Percentiles rank a stretch among this genome's conserved stretches.
Conservation (phyloP, 2,113 vertebrate species). For the Hypanus sabinus region DNA sequence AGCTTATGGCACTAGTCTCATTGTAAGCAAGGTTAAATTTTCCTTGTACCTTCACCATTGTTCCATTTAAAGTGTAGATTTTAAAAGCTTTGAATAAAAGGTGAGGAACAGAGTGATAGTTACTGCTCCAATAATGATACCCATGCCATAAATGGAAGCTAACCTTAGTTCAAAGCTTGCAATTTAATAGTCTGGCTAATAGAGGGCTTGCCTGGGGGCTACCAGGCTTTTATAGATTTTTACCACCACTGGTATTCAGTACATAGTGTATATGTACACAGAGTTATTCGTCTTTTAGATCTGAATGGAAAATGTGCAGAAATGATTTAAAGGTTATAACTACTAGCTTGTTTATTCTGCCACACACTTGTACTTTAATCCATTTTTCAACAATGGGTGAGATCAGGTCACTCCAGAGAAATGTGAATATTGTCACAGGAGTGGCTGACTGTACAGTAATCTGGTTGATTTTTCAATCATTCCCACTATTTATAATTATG, state of each 20-base stretch:
- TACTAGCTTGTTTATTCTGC: background rate
- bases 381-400: background rate
- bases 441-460: background rate
- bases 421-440: background rate
- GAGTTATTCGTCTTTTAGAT: background rate
- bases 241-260: background rate
- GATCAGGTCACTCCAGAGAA: background rate
- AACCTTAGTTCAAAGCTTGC: background rate
- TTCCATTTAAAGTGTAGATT: background rate
- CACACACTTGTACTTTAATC: background rate
- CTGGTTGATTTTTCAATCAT: background rate
- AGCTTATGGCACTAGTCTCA: background rate
- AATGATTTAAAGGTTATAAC: background rate
- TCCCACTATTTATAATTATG: background rate
- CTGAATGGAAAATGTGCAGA: background rate
- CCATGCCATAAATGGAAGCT: background rate
- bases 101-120: background rate
- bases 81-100: background rate
- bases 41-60: background rate
- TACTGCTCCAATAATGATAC: background rate
- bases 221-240: constrained; percentile 2
- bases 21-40: background rate
- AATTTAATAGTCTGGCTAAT: constrained; percentile 7
- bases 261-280: background rate
- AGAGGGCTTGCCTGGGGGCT: background rate